A percentile compares a stretch with the other conserved stretches of the same genome.
Conservation (phyloP, 2,113 vertebrate species). For the Albula goreensis region DNA sequence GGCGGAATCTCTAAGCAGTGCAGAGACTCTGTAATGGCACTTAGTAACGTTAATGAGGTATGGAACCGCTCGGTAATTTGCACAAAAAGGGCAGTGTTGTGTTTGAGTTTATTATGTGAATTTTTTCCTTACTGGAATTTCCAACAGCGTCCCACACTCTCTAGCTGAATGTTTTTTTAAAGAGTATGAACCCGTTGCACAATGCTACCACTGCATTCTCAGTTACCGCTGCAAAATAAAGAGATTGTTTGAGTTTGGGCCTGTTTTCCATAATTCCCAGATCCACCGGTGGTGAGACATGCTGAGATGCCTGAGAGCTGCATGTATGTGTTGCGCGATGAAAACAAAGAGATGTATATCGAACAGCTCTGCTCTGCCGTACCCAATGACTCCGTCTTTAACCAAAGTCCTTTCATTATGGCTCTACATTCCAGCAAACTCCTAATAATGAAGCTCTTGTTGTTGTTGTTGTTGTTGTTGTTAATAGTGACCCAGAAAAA, state of each 20-base stretch:
- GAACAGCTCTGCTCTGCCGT: not conserved
- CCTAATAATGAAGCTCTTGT: constrained; percentile 43
- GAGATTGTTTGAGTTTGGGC: not conserved
- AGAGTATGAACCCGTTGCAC: not conserved
- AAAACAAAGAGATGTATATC: not conserved
- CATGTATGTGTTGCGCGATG: not conserved
- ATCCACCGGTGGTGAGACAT: not conserved
- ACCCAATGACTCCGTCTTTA: not conserved
- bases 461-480: constrained; percentile 25
- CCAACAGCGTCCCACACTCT: not conserved
- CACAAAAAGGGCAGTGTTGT: constrained; percentile 15
- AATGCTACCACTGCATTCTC: no score
- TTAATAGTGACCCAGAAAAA: constrained; percentile 34
- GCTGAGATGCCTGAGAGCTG: not conserved
- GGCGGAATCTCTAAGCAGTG: constrained; percentile 12
- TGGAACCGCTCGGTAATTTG: constrained; percentile 17
- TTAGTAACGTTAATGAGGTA: constrained; percentile 27
- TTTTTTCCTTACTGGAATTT: constrained; percentile 16
- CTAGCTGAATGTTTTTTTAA: not conserved
- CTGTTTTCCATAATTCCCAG: not conserved
- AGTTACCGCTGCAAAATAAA: not conserved
- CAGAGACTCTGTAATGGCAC: constrained; percentile 1
- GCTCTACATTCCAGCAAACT: constrained; percentile 36
- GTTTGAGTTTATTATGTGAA: not conserved
- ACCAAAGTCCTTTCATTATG: constrained; percentile 35